Conservation (phyloP, 2,113 vertebrate species). For the Vidua macroura region DNA sequence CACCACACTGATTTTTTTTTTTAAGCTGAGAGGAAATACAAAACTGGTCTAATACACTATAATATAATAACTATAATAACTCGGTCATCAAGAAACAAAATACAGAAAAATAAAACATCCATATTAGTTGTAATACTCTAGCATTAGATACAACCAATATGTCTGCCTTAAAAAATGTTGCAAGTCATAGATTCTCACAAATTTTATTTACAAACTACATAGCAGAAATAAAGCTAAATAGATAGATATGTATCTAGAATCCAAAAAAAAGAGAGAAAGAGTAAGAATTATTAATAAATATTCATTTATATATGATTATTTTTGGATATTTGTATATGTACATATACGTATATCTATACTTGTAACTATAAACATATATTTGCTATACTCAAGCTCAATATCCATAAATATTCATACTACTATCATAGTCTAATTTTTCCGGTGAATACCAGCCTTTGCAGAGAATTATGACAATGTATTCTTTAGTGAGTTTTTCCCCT, state of each 20-base stretch:
- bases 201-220: background rate
- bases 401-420: background rate
- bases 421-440: background rate
- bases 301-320: background rate
- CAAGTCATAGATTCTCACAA: background rate
- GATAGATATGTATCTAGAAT: background rate
- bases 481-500: background rate
- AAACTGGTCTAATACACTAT: background rate
- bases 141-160: background rate
- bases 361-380: background rate
- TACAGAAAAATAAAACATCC: background rate
- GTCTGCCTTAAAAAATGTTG: background rate
- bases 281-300: background rate
- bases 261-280: background rate
- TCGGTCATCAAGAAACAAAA: background rate
- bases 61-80: background rate
- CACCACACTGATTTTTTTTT: background rate
- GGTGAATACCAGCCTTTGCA: background rate
- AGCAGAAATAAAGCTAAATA: background rate
- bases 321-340: background rate
- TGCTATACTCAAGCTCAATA: background rate
- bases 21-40: background rate
- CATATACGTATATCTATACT: background rate
- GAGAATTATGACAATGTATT: background rate
- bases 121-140: background rate